Evolutionary conservation across 2,113 vertebrate species (phyloP).

Genomic region (Colius striatus): DNA sequence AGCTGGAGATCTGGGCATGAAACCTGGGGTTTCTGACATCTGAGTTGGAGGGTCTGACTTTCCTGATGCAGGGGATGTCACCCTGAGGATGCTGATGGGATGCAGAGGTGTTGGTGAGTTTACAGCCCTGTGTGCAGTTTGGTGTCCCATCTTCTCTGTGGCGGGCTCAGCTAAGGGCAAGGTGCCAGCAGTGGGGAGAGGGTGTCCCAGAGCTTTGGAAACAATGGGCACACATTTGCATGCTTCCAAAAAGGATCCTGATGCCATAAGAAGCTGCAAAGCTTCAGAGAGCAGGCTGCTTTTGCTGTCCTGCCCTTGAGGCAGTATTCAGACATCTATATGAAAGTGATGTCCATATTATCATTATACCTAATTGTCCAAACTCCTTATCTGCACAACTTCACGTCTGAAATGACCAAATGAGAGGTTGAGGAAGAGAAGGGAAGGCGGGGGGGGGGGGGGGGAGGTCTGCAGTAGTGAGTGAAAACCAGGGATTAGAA

Average conservation of each 20-base stretch:
- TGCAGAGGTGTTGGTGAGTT: neutral
- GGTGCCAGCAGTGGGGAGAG: neutral
- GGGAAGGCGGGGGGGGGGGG: neutral
- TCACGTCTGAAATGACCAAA: neutral
- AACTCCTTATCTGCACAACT: conserved; percentile 3
- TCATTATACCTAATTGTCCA: conserved; percentile 30
- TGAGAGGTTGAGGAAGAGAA: neutral
- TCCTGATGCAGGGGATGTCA: neutral
- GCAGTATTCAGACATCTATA: neutral
- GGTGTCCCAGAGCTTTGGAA: neutral
- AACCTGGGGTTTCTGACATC: neutral
- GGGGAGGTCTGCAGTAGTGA: neutral
- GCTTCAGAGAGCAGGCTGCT: neutral
- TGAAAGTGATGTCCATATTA: neutral
- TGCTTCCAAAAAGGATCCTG: neutral
- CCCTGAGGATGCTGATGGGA: neutral
- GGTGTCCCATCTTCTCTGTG: rapidly evolving
- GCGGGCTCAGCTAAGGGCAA: neutral
- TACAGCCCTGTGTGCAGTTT: neutral
- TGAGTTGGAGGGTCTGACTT: neutral
- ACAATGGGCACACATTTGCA: rapidly evolving
- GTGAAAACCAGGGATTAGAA: conserved; percentile 36
- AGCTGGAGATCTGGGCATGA: neutral
- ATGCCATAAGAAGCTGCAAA: neutral
- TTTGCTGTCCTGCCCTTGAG: neutral